A percentile compares a stretch with the other conserved stretches of the same genome.
These are phyloP conservation scores for Perodicticus potto DNA, from an alignment of 2,797 vertebrate genomes.

Conservation along the genomic window DNA sequence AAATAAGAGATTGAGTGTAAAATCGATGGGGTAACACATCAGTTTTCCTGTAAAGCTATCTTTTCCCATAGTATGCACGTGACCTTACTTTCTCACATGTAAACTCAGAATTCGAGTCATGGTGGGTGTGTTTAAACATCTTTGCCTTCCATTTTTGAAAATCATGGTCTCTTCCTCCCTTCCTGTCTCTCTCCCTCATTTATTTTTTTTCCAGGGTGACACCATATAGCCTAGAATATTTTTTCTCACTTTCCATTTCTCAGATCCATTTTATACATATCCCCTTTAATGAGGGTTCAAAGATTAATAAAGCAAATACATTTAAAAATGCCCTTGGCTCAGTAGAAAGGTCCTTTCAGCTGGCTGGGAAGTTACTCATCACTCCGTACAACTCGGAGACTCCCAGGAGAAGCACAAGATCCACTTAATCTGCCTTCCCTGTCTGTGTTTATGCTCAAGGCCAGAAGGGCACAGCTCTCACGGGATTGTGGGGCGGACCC, in stretches of 20 bases:
- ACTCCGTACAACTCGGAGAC: conserved; percentile 30
- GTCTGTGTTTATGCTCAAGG: conserved; percentile 66
- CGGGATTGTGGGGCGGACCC: conserved; percentile 30
- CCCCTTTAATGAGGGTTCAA: conserved; percentile 32
- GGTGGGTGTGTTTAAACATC: neutral
- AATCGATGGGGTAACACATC: neutral
- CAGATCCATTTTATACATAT: neutral
- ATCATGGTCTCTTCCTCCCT: neutral
- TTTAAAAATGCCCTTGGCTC: conserved; percentile 63
- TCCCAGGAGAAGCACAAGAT: conserved; percentile 63
- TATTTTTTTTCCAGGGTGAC: neutral
- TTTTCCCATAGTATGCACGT: neutral
- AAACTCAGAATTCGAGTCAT: conserved; percentile 1
- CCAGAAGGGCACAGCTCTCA: conserved; percentile 45
- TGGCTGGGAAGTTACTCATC: conserved; percentile 60
- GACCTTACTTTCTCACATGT: neutral
- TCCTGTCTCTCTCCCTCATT: neutral
- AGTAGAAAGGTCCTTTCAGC: conserved; percentile 13
- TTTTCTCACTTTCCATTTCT: neutral
- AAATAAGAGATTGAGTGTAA: neutral
- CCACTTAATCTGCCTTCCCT: conserved; percentile 1
- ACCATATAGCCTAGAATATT: neutral
- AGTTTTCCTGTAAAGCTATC: neutral
- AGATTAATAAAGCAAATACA: conserved; percentile 62
- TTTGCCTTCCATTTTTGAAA: neutral